phyloP scores from a whole-genome alignment of 2,113 vertebrate species.

The Mystacornis crossleyi region DNA sequence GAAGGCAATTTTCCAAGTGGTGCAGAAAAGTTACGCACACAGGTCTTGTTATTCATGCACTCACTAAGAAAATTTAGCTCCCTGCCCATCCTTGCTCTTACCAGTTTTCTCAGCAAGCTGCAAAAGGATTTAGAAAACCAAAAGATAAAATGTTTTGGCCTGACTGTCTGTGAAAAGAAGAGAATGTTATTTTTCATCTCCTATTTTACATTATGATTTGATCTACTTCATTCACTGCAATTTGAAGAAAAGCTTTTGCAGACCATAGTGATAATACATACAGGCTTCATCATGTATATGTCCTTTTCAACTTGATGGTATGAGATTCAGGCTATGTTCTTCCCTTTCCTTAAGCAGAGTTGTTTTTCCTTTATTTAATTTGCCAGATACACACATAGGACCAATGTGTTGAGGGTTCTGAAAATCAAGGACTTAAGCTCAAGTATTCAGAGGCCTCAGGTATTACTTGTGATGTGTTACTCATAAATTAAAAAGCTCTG shows the following conservation, averaged over 20 bases:
- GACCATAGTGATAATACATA: background rate
- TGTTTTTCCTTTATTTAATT: background rate
- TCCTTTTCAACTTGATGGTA: background rate
- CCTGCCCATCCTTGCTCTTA: background rate
- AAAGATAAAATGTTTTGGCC: background rate
- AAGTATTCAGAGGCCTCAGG: background rate
- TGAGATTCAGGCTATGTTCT: background rate
- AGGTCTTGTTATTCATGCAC: background rate
- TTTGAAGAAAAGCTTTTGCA: background rate
- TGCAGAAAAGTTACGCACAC: background rate
- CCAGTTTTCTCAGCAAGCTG: background rate
- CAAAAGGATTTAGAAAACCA: background rate
- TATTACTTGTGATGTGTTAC: background rate
- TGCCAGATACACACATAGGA: background rate
- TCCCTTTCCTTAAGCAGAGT: background rate
- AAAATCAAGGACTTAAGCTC: background rate
- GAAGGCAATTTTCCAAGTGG: constrained; percentile 36
- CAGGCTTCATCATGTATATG: background rate
- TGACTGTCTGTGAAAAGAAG: background rate
- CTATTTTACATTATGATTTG: background rate
- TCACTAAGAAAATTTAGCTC: background rate
- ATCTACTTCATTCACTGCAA: background rate
- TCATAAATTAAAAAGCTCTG: background rate
- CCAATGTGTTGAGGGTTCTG: background rate
- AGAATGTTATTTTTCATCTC: background rate